Percentiles rank a stretch among this genome's conserved stretches.
Evolutionary conservation across 2,113 vertebrate genomes (phyloP).

Genomic region (Microtus oregoni): DNA sequence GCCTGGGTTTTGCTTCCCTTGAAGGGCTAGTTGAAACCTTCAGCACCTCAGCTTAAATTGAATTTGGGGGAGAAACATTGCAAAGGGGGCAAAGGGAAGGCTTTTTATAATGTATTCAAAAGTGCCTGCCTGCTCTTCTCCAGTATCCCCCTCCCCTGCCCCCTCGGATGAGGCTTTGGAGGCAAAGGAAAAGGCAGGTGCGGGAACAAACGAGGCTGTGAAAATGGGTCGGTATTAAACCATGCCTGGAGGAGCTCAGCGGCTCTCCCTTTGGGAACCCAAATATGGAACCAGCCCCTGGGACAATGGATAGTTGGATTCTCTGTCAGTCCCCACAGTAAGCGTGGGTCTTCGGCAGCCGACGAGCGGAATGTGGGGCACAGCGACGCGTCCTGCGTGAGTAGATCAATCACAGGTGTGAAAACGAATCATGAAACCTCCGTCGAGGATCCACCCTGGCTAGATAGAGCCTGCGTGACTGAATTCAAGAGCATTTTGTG

Average conservation of each 20-base stretch:
- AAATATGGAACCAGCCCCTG: conserved; percentile 70
- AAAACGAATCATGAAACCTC: conserved; percentile 31
- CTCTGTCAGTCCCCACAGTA: conserved; percentile 36
- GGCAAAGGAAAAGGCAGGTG: background rate
- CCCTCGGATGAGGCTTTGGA: conserved; percentile 10
- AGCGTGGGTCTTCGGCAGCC: background rate
- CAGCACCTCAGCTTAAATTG: background rate
- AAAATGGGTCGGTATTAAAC: conserved; percentile 74
- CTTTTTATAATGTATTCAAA: background rate
- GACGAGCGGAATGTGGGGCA: background rate
- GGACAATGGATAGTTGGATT: background rate
- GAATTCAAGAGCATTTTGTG: background rate
- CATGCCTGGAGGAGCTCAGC: conserved; percentile 46
- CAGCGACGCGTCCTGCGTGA: background rate
- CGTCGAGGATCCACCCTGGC: background rate
- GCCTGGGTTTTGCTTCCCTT: background rate
- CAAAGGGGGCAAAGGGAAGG: background rate
- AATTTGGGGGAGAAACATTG: background rate
- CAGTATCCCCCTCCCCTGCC: background rate
- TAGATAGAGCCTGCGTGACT: background rate
- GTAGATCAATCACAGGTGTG: background rate
- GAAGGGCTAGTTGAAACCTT: background rate
- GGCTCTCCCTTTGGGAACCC: conserved; percentile 43
- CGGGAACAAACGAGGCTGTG: conserved; percentile 42
- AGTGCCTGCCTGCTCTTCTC: background rate